These are phyloP conservation scores for Grammatotria lemairii DNA, from an alignment of 2,113 vertebrate species.

Conservation along the genomic window DNA sequence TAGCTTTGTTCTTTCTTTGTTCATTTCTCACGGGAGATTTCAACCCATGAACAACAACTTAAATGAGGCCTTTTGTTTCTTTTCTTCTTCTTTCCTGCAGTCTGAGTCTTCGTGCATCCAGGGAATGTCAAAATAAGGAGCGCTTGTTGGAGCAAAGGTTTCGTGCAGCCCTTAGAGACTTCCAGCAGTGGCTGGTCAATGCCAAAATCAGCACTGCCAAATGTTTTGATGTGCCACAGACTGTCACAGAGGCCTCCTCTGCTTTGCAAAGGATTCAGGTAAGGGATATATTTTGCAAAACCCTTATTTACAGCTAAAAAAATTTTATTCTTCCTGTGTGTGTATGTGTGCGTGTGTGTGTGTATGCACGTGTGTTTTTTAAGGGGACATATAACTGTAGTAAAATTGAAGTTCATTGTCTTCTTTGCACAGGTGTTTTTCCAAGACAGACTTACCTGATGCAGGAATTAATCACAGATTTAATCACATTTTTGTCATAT, in stretches of 20 bases:
- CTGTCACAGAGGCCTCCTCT: slow-evolving; percentile 76
- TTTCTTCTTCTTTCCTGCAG: slow-evolving; percentile 54
- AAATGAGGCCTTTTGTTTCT: not conserved
- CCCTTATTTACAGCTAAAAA: not conserved
- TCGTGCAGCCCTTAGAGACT: slow-evolving; percentile 81
- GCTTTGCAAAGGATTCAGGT: slow-evolving; percentile 92
- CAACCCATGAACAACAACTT: not conserved
- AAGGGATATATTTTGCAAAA: slow-evolving; percentile 6
- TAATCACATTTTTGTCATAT: not conserved
- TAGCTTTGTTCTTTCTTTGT: not conserved
- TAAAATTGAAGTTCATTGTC: not conserved
- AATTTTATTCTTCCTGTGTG: not conserved
- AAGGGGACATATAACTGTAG: not conserved
- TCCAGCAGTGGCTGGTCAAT: slow-evolving; percentile 94
- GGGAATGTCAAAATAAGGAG: slow-evolving; percentile 93
- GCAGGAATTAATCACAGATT: not conserved
- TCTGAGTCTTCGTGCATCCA: slow-evolving; percentile 88
- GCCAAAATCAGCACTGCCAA: slow-evolving; percentile 91
- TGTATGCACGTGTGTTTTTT: not conserved
- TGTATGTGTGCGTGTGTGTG: not conserved
- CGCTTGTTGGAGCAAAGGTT: slow-evolving; percentile 91
- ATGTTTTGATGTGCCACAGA: slow-evolving; percentile 91
- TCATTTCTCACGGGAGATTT: not conserved
- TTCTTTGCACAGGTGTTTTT: not conserved
- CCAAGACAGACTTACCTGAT: not conserved